Evolutionary conservation across 2,113 vertebrate species (phyloP), one percentile per base, ranked within the genome.

Genomic region (Atractosteus spatula): DNA sequence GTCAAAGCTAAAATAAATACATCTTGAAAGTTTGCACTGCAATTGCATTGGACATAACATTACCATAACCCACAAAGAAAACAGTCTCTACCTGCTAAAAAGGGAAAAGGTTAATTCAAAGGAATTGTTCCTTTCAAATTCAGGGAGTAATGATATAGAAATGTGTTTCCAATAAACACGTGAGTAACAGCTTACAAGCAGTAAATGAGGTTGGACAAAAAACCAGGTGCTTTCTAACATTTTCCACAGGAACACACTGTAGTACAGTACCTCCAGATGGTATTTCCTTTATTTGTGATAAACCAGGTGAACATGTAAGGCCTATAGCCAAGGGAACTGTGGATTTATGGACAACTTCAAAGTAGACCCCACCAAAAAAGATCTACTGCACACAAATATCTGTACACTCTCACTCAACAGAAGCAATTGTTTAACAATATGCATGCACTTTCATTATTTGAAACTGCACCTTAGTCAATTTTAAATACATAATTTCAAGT

Each of bases 291-390:
- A 65, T 43, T 65, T 65, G 3, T 5, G 62, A 41, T 29, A 65
- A 65, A 65, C 17, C 62, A 65, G 62, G 62, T 65, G 62, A 65
- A 65, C 0, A 62, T 13, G 62, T 29, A 7, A 65, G 10, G n/a
- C 17, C 13, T 62, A 16, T 13, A 62, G 59, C 59, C 13, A 62
- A 62, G 14, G 2, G 7, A 62, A 62, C 3, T 0, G 17, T 2
- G 16, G 29, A 29, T 65, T 65, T 41, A 65, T 41, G 3, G 41
- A 10, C 11, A 65, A 10, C 62, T 65, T 65, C 62, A 41, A 65
- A 65, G 62, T 10, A 29, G 29, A 11, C 47, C 17, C 14, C 14
- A 2, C 17, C 4, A 11, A 6, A 41, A 12, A 29, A 29, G 6
- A 8, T 29, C 62, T 41, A 65, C 17, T 43, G 41, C 41, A 13